Conservation (phyloP, 1,140 invertebrate genomes). For the Aphaenogaster floridana region DNA sequence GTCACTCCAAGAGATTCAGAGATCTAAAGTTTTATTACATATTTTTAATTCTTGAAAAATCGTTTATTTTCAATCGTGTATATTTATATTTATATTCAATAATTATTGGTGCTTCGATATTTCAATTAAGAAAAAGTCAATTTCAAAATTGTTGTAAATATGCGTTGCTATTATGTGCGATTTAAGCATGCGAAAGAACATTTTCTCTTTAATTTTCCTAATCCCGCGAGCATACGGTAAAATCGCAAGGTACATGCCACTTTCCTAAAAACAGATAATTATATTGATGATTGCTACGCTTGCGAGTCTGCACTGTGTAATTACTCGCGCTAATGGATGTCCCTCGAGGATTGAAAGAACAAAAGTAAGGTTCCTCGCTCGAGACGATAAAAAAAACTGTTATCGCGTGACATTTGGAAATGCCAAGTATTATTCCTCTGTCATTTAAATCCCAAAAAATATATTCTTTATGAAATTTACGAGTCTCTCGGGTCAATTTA, state of each 20-base stretch:
- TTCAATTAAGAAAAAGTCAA: not conserved
- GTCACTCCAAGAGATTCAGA: not conserved
- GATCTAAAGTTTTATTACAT: not conserved
- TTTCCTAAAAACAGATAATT: not conserved
- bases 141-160: not conserved
- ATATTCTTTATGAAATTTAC: not conserved
- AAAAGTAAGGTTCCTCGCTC: not conserved
- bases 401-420: not conserved
- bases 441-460: not conserved
- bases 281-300: not conserved
- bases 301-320: conserved; percentile 9
- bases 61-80: not conserved
- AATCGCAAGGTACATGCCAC: not conserved
- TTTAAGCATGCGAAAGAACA: not conserved
- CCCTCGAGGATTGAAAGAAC: not conserved
- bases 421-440: not conserved
- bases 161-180: not conserved
- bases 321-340: not conserved
- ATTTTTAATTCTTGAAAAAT: conserved; percentile 6
- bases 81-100: not conserved
- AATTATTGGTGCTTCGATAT: not conserved
- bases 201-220: not conserved
- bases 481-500: not conserved
- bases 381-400: not conserved
- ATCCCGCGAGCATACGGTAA: not conserved